phyloP scores from a whole-genome alignment of 1,140 invertebrate species.

The Kradibia gibbosae region DNA sequence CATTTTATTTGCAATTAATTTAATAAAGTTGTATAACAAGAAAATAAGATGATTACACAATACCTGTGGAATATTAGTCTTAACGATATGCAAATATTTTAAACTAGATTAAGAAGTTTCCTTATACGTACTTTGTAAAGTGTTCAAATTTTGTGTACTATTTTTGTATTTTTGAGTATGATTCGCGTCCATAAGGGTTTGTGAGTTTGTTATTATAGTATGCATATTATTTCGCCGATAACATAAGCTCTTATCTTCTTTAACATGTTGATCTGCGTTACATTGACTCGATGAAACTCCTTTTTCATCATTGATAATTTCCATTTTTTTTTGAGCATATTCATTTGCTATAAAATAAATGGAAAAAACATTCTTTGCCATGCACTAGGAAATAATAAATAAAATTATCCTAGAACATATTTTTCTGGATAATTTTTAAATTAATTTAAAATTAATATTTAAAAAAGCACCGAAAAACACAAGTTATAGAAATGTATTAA shows the following conservation, averaged over 20 bases:
- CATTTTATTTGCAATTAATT: not conserved
- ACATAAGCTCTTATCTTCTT: constrained; percentile 20
- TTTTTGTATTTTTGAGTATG: constrained; percentile 61
- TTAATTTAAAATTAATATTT: not conserved
- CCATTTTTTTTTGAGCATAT: constrained; percentile 72
- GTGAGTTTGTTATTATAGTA: constrained; percentile 58
- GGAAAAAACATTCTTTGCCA: constrained; percentile 70
- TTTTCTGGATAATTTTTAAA: not conserved
- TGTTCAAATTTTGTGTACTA: constrained; percentile 65
- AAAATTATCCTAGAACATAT: not conserved
- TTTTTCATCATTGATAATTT: constrained; percentile 62
- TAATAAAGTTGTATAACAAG: constrained; percentile 46
- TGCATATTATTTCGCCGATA: constrained; percentile 49
- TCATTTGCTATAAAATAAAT: constrained; percentile 71
- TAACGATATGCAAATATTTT: constrained; percentile 66
- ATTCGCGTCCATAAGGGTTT: constrained; percentile 59
- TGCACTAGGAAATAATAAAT: constrained; percentile 59
- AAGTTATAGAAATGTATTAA: no score
- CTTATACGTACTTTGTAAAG: constrained; percentile 63
- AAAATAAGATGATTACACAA: constrained; percentile 56
- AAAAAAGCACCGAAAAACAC: no score
- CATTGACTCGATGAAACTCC: constrained; percentile 46
- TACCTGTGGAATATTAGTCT: constrained; percentile 67
- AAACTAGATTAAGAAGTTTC: constrained; percentile 65
- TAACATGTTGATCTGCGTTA: constrained; percentile 36